phyloP scores from a whole-genome alignment of 2,888 invertebrate species.

The Caenorhabditis uteleia region DNA sequence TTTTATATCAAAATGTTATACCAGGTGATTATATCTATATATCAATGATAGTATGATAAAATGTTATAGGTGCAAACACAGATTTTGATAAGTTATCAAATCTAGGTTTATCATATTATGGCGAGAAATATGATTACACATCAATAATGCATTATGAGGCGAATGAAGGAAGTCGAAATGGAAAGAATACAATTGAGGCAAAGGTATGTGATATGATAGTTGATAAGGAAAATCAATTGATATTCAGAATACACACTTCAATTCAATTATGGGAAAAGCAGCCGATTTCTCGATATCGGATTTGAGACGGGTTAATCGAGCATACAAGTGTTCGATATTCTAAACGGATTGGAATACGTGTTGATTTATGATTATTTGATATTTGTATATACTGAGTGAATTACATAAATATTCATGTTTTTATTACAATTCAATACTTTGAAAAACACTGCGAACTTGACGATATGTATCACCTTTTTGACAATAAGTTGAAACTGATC shows the following conservation, averaged over 20 bases:
- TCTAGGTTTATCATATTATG: conserved; percentile 65
- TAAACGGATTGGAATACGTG: too few relatives aligned
- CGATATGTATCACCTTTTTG: too few relatives aligned
- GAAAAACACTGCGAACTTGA: too few relatives aligned
- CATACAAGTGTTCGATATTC: conserved; percentile 63
- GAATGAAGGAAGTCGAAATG: conserved; percentile 61
- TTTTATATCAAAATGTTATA: conserved; percentile 63
- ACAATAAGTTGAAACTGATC: too few relatives aligned
- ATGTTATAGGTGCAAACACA: conserved; percentile 67
- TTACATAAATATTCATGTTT: too few relatives aligned
- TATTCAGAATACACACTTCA: conserved; percentile 55
- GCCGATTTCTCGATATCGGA: conserved; percentile 64
- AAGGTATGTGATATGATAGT: conserved; percentile 36
- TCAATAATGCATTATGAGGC: conserved; percentile 68
- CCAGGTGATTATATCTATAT: too few relatives aligned
- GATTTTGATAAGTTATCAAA: conserved; percentile 67
- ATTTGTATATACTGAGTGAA: too few relatives aligned
- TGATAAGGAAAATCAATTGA: conserved; percentile 5
- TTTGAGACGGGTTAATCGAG: conserved; percentile 64
- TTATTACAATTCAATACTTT: too few relatives aligned
- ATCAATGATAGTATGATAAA: too few relatives aligned
- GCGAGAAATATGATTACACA: conserved; percentile 66
- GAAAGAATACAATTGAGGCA: conserved; percentile 66
- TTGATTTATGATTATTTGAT: too few relatives aligned
- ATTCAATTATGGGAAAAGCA: conserved; percentile 64